Conservation (phyloP, 2,888 invertebrate genomes). For the Dryococelus australis region DNA sequence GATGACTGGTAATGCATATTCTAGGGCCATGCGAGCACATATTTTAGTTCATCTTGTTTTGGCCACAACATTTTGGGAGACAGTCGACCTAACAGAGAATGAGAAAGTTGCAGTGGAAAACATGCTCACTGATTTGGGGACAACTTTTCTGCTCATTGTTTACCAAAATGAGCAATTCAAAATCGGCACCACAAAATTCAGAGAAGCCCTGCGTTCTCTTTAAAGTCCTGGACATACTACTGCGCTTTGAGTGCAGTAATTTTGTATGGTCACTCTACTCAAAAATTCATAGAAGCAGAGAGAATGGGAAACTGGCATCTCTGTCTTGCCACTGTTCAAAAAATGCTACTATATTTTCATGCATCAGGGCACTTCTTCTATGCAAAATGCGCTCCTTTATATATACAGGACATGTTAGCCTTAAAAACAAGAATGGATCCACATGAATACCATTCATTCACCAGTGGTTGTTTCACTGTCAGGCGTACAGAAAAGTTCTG, state of each 20-base stretch:
- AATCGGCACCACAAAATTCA: not conserved
- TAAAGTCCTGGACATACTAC: not conserved
- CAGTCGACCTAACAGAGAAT: not conserved
- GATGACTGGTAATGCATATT: not conserved
- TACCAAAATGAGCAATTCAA: not conserved
- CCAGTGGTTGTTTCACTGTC: too few relatives aligned
- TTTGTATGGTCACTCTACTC: constrained; percentile 12
- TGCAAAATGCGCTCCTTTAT: too few relatives aligned
- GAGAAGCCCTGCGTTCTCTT: not conserved
- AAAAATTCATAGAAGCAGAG: not conserved
- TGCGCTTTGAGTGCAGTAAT: not conserved
- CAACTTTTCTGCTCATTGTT: not conserved
- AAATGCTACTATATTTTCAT: too few relatives aligned
- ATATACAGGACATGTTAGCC: too few relatives aligned
- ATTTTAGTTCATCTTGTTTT: not conserved
- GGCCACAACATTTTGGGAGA: not conserved
- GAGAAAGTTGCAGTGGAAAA: too few relatives aligned
- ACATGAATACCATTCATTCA: too few relatives aligned
- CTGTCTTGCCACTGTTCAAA: too few relatives aligned
- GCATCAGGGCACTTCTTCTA: too few relatives aligned
- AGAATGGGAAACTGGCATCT: not conserved
- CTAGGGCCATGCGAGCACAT: not conserved
- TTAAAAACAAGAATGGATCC: too few relatives aligned
- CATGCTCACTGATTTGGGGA: constrained; percentile 4
- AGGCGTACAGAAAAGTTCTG: not conserved